Percentiles rank a stretch among this genome's conserved stretches.
Evolutionary conservation across 2,888 invertebrate genomes (phyloP).

Genomic region (Cecidostiba fungosa): DNA sequence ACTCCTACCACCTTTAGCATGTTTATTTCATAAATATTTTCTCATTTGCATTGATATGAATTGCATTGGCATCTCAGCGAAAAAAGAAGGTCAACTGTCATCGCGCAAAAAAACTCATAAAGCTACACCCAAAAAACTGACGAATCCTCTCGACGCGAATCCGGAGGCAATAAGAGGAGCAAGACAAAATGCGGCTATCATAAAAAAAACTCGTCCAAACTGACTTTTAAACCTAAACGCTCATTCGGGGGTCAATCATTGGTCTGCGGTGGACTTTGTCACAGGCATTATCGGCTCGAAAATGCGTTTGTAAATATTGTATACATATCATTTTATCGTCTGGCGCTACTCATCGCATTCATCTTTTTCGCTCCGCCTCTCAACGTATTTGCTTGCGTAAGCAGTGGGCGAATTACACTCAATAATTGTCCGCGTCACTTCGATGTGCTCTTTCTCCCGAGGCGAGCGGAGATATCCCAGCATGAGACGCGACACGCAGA

Average conservation of each 20-base stretch:
- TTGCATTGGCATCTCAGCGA: not conserved
- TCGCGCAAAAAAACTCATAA: not conserved
- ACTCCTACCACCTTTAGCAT: not conserved
- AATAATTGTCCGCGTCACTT: constrained; percentile 43
- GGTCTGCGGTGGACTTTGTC: constrained; percentile 34
- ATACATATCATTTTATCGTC: constrained; percentile 38
- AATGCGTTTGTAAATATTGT: constrained; percentile 16
- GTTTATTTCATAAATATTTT: not conserved
- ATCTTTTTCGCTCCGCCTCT: not conserved
- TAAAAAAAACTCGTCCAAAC: not conserved
- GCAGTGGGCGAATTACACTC: constrained; percentile 71
- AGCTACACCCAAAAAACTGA: not conserved
- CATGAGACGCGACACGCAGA: constrained; percentile 4
- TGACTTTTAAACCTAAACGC: constrained; percentile 3
- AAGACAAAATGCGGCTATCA: constrained; percentile 1
- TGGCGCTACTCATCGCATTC: not conserved
- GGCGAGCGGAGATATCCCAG: not conserved
- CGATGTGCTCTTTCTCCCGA: not conserved
- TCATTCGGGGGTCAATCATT: not conserved
- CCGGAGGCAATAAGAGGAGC: not conserved
- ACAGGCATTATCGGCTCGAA: constrained; percentile 12
- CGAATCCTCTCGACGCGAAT: not conserved
- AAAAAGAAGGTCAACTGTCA: not conserved
- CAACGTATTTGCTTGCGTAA: constrained; percentile 39
- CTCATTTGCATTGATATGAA: not conserved